Base-by-base conservation (phyloP, 1,140 invertebrate species). In the Trichoplusia ni region DNA sequence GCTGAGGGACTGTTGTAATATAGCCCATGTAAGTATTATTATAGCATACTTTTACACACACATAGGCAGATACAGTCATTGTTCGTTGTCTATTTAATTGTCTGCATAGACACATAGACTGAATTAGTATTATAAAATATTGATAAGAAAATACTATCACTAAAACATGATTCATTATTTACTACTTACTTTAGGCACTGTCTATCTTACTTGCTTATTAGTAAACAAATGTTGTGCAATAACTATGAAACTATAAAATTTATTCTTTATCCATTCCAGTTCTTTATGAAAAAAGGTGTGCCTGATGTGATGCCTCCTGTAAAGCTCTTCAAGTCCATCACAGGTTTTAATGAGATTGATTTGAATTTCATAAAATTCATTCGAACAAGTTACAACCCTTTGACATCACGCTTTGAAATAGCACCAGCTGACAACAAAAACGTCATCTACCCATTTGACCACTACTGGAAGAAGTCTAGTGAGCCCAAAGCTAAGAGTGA, bases 1-100 rank as follows among this genome's bases (percentile, higher is more conserved):
- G 0, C 92, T 94, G 51, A 92, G 97, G 33, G 97, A 98, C 82
- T 97, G 96, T 79, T 87, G 79, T 8, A 97, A 97, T 82, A 92
- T 98, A 60, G 91, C 90, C 11, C 93, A 91, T 80, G 93, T 95
- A 91, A 93, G 92, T 82, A 56, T 16, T 19, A 25, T n/a, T n/a
- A n/a, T 29, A n/a, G 8, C n/a, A 16, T 29, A 29, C 8, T 29
- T n/a, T n/a, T 29, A 29, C 27, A 29, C 4, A 8, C 4, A 29
- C 27, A 29, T 29, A 5, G 8, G 27, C n/a, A n/a, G n/a, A n/a
- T n/a, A n/a, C n/a, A n/a, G n/a, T n/a, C n/a, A n/a, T n/a, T n/a
- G n/a, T n/a, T n/a, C n/a, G n/a, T n/a, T n/a, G n/a, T n/a, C n/a
- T n/a, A n/a, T n/a, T n/a, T n/a, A n/a, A n/a, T n/a, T n/a, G n/a